Evolutionary conservation across 2,113 vertebrate species (phyloP).

Genomic region (Clarias macrocephalus): DNA sequence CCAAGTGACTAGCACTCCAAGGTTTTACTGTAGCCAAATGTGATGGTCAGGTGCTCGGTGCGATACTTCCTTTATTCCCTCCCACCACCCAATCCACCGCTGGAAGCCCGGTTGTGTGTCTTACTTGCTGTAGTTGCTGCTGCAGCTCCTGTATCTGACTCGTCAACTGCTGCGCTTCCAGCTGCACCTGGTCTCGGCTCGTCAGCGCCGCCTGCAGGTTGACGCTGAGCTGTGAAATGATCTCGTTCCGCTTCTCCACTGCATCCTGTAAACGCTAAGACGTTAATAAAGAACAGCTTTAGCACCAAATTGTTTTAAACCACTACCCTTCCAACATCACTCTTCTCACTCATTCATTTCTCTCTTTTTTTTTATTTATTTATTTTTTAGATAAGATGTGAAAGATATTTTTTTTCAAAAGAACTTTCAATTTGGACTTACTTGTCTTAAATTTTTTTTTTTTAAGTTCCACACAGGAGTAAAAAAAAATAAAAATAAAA

Average conservation of each 20-base stretch:
- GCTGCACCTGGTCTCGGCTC: slow-evolving; percentile 73
- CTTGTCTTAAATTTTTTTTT: too few species aligned
- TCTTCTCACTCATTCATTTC: background rate
- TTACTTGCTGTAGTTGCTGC: slow-evolving; percentile 78
- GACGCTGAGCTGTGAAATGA: slow-evolving; percentile 74
- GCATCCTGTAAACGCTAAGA: slow-evolving; percentile 73
- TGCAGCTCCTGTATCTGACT: slow-evolving; percentile 76
- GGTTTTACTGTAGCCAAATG: too few species aligned
- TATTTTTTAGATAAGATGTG: background rate
- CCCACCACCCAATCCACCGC: too few species aligned
- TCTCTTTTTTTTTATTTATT: background rate
- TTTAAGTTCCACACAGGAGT: too few species aligned
- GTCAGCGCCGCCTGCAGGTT: slow-evolving; percentile 74
- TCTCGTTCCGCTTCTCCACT: slow-evolving; percentile 78
- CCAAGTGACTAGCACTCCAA: too few species aligned
- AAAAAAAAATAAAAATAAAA: too few species aligned
- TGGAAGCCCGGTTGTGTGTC: background rate
- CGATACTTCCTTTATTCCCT: too few species aligned
- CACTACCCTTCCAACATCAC: background rate
- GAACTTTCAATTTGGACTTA: too few species aligned
- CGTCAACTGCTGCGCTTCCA: slow-evolving; percentile 70
- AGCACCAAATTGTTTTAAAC: background rate
- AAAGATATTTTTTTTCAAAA: too few species aligned
- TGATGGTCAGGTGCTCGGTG: too few species aligned
- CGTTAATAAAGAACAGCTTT: background rate